Conservation (phyloP, 2,113 vertebrate genomes). For the Chlamydotis undulata region DNA sequence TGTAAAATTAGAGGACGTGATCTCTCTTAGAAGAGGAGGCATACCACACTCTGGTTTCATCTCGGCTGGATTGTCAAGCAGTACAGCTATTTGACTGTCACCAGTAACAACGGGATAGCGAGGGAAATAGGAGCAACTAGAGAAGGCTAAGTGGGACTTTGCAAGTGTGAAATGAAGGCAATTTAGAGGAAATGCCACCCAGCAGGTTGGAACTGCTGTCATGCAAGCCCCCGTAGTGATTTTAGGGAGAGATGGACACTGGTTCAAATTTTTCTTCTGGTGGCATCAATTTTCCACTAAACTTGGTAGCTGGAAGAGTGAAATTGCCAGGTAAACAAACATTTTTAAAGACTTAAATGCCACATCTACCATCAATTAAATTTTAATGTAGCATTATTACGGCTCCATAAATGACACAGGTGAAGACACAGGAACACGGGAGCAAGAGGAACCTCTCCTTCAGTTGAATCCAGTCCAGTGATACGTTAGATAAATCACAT, state of each 20-base stretch:
- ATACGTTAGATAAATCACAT: not conserved
- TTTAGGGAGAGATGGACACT: not conserved
- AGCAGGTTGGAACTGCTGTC: not conserved
- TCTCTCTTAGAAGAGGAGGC: not conserved
- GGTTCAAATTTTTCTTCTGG: not conserved
- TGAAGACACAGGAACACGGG: not conserved
- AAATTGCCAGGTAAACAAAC: not conserved
- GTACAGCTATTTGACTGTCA: not conserved
- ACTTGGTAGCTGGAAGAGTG: not conserved
- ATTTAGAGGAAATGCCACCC: not conserved
- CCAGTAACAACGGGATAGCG: not conserved
- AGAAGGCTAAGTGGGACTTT: not conserved
- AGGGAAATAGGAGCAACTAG: not conserved
- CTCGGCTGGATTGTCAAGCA: not conserved
- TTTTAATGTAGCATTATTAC: not conserved
- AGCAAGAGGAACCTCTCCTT: not conserved
- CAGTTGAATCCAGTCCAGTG: not conserved
- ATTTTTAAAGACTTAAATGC: not conserved
- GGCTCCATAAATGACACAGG: fast-evolving
- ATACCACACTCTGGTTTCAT: not conserved
- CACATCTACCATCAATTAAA: not conserved
- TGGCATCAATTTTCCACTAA: not conserved
- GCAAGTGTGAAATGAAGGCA: not conserved
- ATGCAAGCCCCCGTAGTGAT: not conserved
- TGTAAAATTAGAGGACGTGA: fast-evolving